Percentiles rank a stretch among this genome's conserved stretches.
Conservation (phyloP, 2,888 invertebrate genomes). For the Trachelus troglodyta region DNA sequence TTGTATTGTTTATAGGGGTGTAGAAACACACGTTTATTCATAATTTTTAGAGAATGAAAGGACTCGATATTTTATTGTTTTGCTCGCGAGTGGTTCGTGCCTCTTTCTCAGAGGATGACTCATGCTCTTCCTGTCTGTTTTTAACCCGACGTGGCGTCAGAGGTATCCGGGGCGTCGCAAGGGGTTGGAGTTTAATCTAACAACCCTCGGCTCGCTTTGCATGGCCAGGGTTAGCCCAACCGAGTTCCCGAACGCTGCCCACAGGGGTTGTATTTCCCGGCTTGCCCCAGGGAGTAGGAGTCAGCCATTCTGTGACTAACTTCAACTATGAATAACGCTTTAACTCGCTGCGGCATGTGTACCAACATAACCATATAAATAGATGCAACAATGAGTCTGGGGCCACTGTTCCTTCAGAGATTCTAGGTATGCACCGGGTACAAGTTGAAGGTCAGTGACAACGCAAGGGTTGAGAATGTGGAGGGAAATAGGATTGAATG, state of each 20-base stretch:
- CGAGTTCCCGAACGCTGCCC: constrained; percentile 36
- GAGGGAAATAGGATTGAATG: not conserved
- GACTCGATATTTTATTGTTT: constrained; percentile 25
- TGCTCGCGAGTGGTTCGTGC: constrained; percentile 35
- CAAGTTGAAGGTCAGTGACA: not conserved
- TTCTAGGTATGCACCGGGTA: not conserved
- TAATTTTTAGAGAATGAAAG: not conserved
- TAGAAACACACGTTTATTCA: not conserved
- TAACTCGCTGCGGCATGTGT: constrained; percentile 20
- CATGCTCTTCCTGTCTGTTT: constrained; percentile 60
- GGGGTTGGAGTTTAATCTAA: constrained; percentile 64
- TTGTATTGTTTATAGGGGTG: not conserved
- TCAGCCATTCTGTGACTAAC: constrained; percentile 44
- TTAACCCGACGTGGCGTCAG: constrained; percentile 57
- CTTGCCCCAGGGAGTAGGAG: constrained; percentile 20
- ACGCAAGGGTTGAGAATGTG: not conserved
- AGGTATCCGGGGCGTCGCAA: constrained; percentile 57
- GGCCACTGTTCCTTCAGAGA: not conserved
- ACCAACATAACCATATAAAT: not conserved
- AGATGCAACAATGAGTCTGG: not conserved
- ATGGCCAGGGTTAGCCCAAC: constrained; percentile 47
- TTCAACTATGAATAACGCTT: constrained; percentile 47
- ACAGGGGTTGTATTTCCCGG: constrained; percentile 54
- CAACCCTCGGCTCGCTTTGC: constrained; percentile 62
- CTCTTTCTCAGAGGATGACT: constrained; percentile 49